Base-by-base conservation (phyloP, 2,888 invertebrate genomes). In the Sylvicola cinctus region DNA sequence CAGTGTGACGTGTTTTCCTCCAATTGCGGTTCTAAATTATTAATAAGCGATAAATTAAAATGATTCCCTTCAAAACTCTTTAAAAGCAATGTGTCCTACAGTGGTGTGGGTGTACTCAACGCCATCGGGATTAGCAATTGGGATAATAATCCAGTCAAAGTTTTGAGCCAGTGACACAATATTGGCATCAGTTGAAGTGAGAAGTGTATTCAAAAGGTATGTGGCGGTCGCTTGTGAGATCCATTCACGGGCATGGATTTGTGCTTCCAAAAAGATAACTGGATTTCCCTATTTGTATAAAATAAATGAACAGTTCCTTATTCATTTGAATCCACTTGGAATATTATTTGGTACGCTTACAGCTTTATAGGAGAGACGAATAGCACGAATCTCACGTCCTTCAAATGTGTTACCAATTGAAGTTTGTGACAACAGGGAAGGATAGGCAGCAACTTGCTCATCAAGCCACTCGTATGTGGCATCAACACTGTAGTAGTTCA, bases 111-210 rank as follows among this genome's bases (percentile, higher is more conserved):
- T 67, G 45, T 69, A 75, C 2, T 47, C 64, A 47, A 74, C 79
- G n/a, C 79, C 79, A 55, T 80, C 79, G 23, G 77, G 76, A 50
- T 80, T 80, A 3, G 65, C 55, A 1, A 73, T 67, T 0, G 80
- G 79, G 37, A 81, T 62, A 38, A 81, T 63, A 46, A 78, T 74
- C 77, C 78, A 81, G 43, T 79, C 73, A 42, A 73, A 70, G 35
- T 61, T 61, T 40, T 76, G 68, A 2, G 74, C 70, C 44, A 79
- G 50, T 8, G 55, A 49, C 16, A 67, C 59, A 0, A 73, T 60
- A 20, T 55, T 56, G 2, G 61, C 42, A 40, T 74, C 63, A 2
- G 49, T 47, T 26, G 71, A 73, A 1, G 66, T 70, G 12, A 80
- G 51, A 12, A 81, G 53, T 49, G 76, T 63, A 42, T 78, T 70